Conservation (phyloP, 2,113 vertebrate genomes). For the Scolopax mira region DNA sequence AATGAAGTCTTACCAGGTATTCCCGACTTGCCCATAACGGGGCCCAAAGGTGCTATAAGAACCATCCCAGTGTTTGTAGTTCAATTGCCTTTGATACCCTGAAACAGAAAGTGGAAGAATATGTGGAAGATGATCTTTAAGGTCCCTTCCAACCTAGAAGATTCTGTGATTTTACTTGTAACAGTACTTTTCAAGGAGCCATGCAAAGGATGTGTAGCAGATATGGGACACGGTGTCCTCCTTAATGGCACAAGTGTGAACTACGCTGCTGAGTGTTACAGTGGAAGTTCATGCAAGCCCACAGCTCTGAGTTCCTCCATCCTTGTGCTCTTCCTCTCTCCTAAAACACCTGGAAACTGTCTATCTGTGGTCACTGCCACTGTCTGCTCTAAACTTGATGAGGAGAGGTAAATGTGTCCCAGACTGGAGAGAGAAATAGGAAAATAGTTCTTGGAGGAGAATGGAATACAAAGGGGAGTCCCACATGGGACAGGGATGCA, state of each 20-base stretch:
- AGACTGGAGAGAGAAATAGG: background rate
- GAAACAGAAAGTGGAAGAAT: background rate
- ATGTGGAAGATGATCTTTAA: no score
- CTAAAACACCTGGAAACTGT: background rate
- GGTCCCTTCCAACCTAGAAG: no score
- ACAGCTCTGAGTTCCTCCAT: background rate
- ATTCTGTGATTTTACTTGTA: background rate
- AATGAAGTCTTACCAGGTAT: conserved; percentile 83
- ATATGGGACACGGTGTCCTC: background rate
- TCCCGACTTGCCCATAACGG: conserved; percentile 49
- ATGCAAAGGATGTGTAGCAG: background rate
- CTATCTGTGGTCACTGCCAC: background rate
- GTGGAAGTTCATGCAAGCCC: background rate
- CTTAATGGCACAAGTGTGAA: background rate
- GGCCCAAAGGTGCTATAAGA: conserved; percentile 88
- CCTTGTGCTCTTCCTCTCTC: background rate
- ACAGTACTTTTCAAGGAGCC: background rate
- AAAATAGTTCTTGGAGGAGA: background rate
- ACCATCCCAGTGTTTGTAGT: conserved; percentile 81
- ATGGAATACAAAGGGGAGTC: background rate
- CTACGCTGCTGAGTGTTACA: background rate
- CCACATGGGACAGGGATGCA: background rate
- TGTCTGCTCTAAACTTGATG: background rate
- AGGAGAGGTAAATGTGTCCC: background rate
- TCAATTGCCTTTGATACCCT: conserved; percentile 91